These are phyloP conservation scores for Myotis daubentonii DNA, from an alignment of 2,797 vertebrate genomes.

Conservation along the genomic window DNA sequence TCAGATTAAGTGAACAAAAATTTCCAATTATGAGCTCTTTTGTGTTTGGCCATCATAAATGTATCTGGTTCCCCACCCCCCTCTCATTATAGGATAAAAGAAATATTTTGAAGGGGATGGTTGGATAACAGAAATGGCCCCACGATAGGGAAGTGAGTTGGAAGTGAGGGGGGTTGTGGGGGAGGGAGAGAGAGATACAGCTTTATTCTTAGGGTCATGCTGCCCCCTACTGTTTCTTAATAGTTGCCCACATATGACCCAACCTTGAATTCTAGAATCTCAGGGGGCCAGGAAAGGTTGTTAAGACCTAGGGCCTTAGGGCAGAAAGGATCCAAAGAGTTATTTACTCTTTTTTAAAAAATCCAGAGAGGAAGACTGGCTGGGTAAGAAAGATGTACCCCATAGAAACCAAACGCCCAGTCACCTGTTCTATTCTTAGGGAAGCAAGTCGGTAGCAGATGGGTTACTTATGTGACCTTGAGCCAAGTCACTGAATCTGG, in stretches of 20 bases:
- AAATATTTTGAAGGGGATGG: not conserved
- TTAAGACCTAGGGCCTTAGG: not conserved
- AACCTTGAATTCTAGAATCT: slow-evolving; percentile 27
- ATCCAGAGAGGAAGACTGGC: not conserved
- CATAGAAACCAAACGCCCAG: not conserved
- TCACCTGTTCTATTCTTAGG: not conserved
- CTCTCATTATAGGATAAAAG: slow-evolving; percentile 16
- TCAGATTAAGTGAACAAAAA: not conserved
- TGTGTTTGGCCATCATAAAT: slow-evolving; percentile 2
- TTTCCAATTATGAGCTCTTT: not conserved
- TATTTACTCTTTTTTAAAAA: not conserved
- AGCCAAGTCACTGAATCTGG: not conserved
- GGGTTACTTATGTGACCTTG: not conserved
- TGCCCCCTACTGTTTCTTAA: not conserved
- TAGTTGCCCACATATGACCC: not conserved
- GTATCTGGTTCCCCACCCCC: not conserved
- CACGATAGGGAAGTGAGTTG: too few species aligned
- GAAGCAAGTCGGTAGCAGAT: not conserved
- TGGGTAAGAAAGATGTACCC: not conserved
- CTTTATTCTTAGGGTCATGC: not conserved
- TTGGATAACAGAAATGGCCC: not conserved
- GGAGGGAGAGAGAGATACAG: not conserved
- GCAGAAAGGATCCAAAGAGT: slow-evolving; percentile 7
- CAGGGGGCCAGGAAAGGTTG: not conserved
- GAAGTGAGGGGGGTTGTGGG: too few species aligned